Percentiles rank a stretch among this genome's conserved stretches.
Evolutionary conservation across 2,797 vertebrate genomes (phyloP).

Genomic region (Lagocephalus sceleratus): DNA sequence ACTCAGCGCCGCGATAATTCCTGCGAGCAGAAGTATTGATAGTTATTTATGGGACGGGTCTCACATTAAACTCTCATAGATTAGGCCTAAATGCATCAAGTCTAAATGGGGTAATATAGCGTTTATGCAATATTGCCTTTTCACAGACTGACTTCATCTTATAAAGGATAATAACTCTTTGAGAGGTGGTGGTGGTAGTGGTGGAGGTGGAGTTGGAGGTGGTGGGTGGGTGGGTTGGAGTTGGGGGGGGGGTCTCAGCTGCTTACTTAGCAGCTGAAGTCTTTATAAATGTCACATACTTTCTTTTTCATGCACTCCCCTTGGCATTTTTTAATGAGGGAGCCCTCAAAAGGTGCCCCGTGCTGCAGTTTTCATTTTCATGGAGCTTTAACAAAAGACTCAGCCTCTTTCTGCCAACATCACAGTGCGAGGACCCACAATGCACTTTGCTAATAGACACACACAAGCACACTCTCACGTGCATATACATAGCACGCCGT

Average conservation of each 20-base stretch:
- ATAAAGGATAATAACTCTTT: constrained; percentile 52
- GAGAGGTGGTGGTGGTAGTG: not conserved
- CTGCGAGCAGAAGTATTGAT: constrained; percentile 56
- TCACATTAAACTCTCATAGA: constrained; percentile 65
- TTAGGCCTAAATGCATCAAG: constrained; percentile 58
- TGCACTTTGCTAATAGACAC: constrained; percentile 51
- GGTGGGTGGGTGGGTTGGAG: not conserved
- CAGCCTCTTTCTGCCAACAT: constrained; percentile 39
- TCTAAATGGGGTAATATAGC: constrained; percentile 55
- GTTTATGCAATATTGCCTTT: constrained; percentile 57
- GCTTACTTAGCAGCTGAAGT: constrained; percentile 56
- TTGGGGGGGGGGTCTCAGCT: constrained; percentile 13
- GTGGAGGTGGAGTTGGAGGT: not conserved
- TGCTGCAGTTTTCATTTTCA: constrained; percentile 55
- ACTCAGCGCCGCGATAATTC: constrained; percentile 56
- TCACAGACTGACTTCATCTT: constrained; percentile 52
- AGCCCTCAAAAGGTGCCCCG: constrained; percentile 53
- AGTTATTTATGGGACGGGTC: constrained; percentile 65
- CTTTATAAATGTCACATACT: constrained; percentile 64
- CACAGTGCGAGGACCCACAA: constrained; percentile 60
- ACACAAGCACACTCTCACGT: constrained; percentile 17
- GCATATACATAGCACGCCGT: constrained; percentile 27
- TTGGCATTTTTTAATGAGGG: constrained; percentile 17
- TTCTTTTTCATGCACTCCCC: constrained; percentile 34
- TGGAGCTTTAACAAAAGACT: constrained; percentile 45